These are phyloP conservation scores for Anniella stebbinsi DNA, from an alignment of 2,797 vertebrate genomes.

Conservation along the genomic window DNA sequence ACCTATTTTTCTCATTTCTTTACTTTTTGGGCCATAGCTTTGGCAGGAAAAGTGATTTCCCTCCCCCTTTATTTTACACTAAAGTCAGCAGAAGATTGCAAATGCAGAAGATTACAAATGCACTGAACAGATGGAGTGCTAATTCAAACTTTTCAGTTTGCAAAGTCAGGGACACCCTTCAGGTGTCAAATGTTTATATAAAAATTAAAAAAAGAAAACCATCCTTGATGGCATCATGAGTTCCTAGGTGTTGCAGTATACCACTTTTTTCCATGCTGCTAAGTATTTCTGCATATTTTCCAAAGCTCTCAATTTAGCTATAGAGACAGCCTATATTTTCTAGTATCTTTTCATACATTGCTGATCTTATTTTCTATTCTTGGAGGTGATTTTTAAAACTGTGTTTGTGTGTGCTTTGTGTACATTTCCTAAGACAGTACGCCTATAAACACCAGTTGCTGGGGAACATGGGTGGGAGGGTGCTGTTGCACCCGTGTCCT, in stretches of 20 bases:
- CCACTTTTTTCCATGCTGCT: background rate
- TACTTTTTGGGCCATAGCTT: background rate
- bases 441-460: too few species aligned
- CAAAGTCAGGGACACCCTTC: constrained; percentile 19
- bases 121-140: constrained; percentile 10
- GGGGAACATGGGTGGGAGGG: too few species aligned
- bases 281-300: background rate
- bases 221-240: background rate
- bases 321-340: background rate
- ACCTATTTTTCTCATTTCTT: background rate
- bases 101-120: background rate
- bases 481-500: too few species aligned
- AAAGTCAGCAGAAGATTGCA: background rate
- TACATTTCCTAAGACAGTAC: too few species aligned
- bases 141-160: constrained; percentile 26
- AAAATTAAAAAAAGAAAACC: background rate
- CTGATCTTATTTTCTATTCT: background rate
- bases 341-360: background rate
- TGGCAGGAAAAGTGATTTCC: background rate
- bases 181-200: constrained; percentile 8
- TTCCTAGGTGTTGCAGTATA: background rate
- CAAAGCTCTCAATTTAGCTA: background rate
- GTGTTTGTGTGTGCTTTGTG: background rate
- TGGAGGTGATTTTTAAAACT: background rate
- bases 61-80: background rate